Evolutionary conservation across 1,140 invertebrate species (phyloP).

Genomic region (Drosophila parvula): DNA sequence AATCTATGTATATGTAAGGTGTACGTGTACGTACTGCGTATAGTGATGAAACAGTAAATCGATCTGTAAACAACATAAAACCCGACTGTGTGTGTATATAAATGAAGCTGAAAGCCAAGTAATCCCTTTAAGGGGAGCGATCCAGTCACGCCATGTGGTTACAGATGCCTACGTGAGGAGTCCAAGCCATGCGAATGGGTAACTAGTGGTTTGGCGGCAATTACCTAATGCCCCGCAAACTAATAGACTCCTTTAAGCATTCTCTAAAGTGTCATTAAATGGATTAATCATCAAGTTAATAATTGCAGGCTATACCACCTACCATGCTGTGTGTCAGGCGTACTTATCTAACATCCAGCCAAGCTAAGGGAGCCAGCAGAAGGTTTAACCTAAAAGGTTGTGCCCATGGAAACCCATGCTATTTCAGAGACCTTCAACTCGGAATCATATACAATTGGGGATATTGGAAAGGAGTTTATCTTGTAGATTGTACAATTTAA

Average conservation of each 20-base stretch:
- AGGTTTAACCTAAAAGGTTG: background rate
- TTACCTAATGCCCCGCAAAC: background rate
- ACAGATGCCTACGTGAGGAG: background rate
- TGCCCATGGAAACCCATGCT: background rate
- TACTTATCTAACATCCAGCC: background rate
- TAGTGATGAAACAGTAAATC: conserved; percentile 40
- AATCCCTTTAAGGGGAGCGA: background rate
- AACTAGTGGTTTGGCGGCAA: background rate
- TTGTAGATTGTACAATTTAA: background rate
- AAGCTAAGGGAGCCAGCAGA: too few species aligned
- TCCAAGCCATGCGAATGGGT: background rate
- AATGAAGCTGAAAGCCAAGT: background rate
- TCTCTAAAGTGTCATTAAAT: background rate
- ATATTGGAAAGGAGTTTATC: too few species aligned
- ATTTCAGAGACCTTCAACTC: too few species aligned
- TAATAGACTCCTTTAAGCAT: background rate
- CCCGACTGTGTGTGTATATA: conserved; percentile 16
- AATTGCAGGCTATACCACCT: conserved; percentile 1
- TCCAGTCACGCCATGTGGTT: conserved; percentile 1
- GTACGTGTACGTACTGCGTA: background rate
- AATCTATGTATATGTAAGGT: conserved; percentile 10
- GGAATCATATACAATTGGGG: too few species aligned
- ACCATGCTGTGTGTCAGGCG: background rate
- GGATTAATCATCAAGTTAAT: background rate
- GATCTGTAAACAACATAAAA: conserved; percentile 32